Evolutionary conservation across 2,888 invertebrate genomes (phyloP).

Genomic region (Nycteola revayana): DNA sequence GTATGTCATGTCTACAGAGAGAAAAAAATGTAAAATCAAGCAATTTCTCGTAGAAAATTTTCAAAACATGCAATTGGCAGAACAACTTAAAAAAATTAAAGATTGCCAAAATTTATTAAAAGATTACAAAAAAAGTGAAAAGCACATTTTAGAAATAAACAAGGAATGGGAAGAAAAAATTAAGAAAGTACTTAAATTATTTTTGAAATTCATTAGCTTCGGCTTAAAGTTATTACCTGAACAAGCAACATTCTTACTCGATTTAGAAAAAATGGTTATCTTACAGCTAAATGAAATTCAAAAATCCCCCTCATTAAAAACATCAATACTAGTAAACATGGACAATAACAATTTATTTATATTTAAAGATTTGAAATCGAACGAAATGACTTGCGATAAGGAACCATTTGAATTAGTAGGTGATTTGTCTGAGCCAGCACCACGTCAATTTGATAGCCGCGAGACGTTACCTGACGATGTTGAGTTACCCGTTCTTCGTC

Average conservation of each 20-base stretch:
- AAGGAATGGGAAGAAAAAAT: constrained; percentile 65
- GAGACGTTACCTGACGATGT: constrained; percentile 60
- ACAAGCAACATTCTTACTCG: constrained; percentile 64
- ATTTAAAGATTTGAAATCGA: constrained; percentile 38
- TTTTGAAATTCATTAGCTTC: constrained; percentile 69
- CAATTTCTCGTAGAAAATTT: constrained; percentile 57
- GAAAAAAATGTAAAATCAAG: constrained; percentile 69
- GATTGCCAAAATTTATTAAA: constrained; percentile 47
- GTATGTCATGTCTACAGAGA: constrained; percentile 68
- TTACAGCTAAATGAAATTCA: constrained; percentile 69
- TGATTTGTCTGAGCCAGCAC: constrained; percentile 46
- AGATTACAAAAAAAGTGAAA: constrained; percentile 43
- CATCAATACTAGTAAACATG: constrained; percentile 51
- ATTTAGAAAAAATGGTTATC: constrained; percentile 68
- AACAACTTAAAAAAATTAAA: constrained; percentile 52
- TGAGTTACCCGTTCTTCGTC: constrained; percentile 54
- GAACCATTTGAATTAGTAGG: constrained; percentile 62
- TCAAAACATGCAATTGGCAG: constrained; percentile 49
- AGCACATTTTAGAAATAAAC: constrained; percentile 50
- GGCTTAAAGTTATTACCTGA: constrained; percentile 67
- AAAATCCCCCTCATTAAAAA: constrained; percentile 40
- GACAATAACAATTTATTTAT: constrained; percentile 45
- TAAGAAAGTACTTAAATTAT: constrained; percentile 60
- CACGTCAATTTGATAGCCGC: constrained; percentile 54
- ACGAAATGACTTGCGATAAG: constrained; percentile 39